A percentile compares a stretch with the other conserved stretches of the same genome.
These are phyloP conservation scores for Diadumene lineata DNA, from an alignment of 92 coral and sea anemone species.

Conservation along the genomic window DNA sequence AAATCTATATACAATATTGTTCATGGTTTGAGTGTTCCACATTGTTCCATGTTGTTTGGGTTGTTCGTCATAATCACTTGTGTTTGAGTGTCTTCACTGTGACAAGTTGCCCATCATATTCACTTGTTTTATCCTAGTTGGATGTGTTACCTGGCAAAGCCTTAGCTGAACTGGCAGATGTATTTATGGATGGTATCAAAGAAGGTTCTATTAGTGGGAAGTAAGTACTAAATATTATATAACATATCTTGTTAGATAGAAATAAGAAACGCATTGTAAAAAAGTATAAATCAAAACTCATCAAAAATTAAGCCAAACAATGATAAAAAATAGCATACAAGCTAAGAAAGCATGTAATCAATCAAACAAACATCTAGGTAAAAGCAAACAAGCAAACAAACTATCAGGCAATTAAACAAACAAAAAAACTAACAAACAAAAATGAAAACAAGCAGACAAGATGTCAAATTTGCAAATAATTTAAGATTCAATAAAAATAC, in stretches of 20 bases:
- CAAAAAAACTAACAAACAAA: not conserved
- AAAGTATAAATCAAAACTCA: no score
- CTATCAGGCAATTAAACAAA: not conserved
- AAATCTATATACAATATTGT: no score
- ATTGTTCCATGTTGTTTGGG: not conserved
- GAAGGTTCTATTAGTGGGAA: conserved; percentile 82
- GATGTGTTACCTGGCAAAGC: conserved; percentile 70
- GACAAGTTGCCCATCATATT: not conserved
- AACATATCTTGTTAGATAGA: no score
- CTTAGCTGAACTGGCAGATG: conserved; percentile 81
- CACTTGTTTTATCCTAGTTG: conserved; percentile 33
- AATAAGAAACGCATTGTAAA: no score
- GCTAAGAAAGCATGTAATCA: no score
- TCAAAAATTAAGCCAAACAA: no score
- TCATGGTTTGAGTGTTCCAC: no score
- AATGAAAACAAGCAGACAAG: not conserved
- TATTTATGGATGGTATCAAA: conserved; percentile 75
- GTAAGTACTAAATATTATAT: conserved; percentile 58
- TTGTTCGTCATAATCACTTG: not conserved
- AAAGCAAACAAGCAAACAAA: no score
- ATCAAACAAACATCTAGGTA: no score
- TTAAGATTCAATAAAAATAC: not conserved
- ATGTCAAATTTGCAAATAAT: not conserved
- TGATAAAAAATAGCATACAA: no score
- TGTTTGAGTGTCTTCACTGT: conserved; percentile 1